Base-by-base conservation (phyloP, 1,140 invertebrate species). In the Lepidotrigona ventralis region DNA sequence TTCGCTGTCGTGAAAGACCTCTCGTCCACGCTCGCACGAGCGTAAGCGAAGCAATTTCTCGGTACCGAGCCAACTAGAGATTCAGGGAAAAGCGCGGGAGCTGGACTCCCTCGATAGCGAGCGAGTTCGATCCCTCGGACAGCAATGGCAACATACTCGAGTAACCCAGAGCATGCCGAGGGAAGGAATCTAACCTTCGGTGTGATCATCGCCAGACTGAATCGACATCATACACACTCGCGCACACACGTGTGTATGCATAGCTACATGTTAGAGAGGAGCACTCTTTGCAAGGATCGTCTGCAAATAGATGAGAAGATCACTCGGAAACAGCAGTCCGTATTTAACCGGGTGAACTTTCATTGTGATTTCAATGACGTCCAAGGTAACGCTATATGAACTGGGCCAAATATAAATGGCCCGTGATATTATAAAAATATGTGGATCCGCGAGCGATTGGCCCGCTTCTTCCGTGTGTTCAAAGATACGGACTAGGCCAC, bases 351-450 rank as follows among this genome's bases (percentile, higher is more conserved):
- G 1, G 51, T 26, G 60, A 72, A 63, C 68, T 51, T 39, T 79
- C 81, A 83, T 85, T 78, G 79, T 19, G 60, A 85, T 83, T 74
- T 77, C 60, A 74, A 56, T 46, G 54, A 73, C 63, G 69, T 46
- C 33, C 26, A 23, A 46, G 58, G 33, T 17, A 21, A 53, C 29
- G 54, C 39, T 39, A 60, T 60, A 23, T 17, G 29, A 21, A 60
- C 29, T 6, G 53, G 56, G 26, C 70, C 81, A 79, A 85, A 83
- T 83, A 85, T 83, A 85, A 83, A 51, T 73, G 63, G 70, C 63
- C 75, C 29, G 39, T 11, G 63, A 19, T 68, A 68, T 71, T 53
- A 73, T 68, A 79, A 83, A 79, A 85, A 83, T 83, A 85, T 58
- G 6, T 26, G 21, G 26, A 26, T 17, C 80, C 29, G 9, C 23